Percentiles rank a stretch among this genome's conserved stretches.
Conservation (phyloP, 2,797 vertebrate species). For the Phrynocephalus guinanensis region DNA sequence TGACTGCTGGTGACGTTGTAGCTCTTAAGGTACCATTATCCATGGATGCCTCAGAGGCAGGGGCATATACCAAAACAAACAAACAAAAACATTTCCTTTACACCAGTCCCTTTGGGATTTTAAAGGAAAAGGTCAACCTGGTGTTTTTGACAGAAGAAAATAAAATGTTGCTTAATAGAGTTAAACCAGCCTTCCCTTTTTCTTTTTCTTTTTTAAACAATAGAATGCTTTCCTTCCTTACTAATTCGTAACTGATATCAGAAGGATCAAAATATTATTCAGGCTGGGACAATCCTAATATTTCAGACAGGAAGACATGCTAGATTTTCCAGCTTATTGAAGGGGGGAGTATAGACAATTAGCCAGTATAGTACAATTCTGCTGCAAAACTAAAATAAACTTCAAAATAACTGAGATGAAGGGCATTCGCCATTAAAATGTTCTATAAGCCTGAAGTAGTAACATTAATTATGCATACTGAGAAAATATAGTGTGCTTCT, state of each 20-base stretch:
- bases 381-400: neutral
- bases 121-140: neutral
- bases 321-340: neutral
- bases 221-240: neutral
- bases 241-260: neutral
- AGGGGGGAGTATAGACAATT: neutral
- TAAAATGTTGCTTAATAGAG: neutral
- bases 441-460: conserved; percentile 6
- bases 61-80: neutral
- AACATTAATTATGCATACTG: neutral
- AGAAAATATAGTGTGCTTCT: neutral
- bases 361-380: neutral
- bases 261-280: neutral
- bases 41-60: neutral
- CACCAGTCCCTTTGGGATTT: neutral
- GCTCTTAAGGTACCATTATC: neutral
- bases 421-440: neutral
- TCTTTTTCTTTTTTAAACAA: conserved; percentile 16
- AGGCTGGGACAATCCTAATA: neutral
- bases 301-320: neutral
- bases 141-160: neutral
- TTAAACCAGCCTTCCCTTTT: neutral
- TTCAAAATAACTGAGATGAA: neutral
- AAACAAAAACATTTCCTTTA: neutral
- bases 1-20: neutral